Conservation (phyloP, 2,888 invertebrate genomes). For the Epirrita christyi region DNA sequence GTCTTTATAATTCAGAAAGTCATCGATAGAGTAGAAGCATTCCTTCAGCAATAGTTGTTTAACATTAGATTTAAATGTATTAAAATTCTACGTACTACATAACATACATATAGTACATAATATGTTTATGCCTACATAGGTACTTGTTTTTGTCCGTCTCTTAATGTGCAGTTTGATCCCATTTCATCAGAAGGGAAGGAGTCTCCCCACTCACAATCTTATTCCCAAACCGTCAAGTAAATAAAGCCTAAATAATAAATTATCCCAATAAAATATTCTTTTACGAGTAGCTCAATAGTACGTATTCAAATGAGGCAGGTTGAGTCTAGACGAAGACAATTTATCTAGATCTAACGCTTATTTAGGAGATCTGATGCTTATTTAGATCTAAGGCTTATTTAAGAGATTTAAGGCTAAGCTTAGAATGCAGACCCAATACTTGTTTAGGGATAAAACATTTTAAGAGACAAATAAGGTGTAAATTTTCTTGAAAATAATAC, state of each 20-base stretch:
- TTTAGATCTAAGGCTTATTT: constrained; percentile 2
- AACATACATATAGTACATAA: no score
- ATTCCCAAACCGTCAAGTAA: background rate
- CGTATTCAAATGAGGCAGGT: constrained; percentile 9
- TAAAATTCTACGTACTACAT: no score
- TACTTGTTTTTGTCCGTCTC: no score
- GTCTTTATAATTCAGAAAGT: no score
- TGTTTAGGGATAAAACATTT: background rate
- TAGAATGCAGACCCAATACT: background rate
- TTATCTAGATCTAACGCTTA: constrained; percentile 22
- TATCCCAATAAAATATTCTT: background rate
- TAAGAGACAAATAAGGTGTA: background rate
- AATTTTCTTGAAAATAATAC: no score
- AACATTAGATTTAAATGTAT: no score
- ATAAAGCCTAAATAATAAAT: background rate
- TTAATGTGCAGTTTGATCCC: no score
- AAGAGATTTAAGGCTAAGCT: background rate
- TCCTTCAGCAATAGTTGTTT: no score
- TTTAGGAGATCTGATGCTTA: constrained; percentile 5
- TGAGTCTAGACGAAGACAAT: constrained; percentile 15
- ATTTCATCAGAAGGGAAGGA: no score
- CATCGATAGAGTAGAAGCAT: no score
- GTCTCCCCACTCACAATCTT: background rate
- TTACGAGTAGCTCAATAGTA: background rate
- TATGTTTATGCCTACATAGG: no score